Conservation (phyloP, 64 coral and sea anemone species). For the Trachythela sp. region DNA sequence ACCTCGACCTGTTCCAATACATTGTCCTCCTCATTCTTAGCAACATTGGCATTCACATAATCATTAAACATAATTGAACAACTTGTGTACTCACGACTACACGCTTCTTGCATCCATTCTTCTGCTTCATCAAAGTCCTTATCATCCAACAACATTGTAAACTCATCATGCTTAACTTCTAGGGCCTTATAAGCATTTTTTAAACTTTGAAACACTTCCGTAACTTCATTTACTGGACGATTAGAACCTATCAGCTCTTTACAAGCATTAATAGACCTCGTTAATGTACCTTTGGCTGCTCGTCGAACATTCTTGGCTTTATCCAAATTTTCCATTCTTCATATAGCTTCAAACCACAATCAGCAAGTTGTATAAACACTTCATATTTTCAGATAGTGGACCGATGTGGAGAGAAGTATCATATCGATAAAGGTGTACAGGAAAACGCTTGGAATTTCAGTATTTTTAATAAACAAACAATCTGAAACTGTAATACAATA, state of each 20-base stretch:
- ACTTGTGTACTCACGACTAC: not conserved
- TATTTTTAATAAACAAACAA: too few relatives aligned
- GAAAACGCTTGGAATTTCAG: not conserved
- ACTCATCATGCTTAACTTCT: not conserved
- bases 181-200: not conserved
- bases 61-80: not conserved
- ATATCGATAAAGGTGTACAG: not conserved
- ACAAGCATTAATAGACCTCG: not conserved
- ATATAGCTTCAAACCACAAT: conserved; percentile 28
- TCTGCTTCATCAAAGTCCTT: not conserved
- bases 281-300: not conserved
- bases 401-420: conserved; percentile 20
- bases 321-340: conserved; percentile 1
- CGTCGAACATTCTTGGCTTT: conserved; percentile 19
- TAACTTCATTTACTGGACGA: not conserved
- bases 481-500: too few relatives aligned
- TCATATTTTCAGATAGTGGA: conserved; percentile 34
- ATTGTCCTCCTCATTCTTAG: not conserved
- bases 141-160: not conserved
- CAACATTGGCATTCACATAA: not conserved
- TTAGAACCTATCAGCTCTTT: not conserved
- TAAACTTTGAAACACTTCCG: not conserved
- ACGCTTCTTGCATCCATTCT: not conserved
- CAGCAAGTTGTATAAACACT: conserved; percentile 14
- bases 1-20: too few relatives aligned